Percentiles rank a stretch among this genome's conserved stretches.
phyloP scores from a whole-genome alignment of 1,140 invertebrate genomes.

The Plodia interpunctella region DNA sequence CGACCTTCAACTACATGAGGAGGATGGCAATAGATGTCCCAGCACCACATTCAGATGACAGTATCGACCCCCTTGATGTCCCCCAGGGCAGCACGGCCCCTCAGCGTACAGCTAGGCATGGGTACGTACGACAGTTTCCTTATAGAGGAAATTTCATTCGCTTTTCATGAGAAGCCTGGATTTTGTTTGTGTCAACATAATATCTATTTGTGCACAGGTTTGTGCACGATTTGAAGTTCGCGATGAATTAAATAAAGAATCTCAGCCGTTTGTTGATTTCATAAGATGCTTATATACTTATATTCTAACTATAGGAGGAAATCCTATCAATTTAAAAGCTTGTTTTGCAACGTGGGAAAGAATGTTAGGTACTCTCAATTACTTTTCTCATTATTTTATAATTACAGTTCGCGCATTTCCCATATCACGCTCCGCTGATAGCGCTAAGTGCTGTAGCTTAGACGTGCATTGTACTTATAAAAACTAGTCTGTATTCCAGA shows the following conservation, averaged over 20 bases:
- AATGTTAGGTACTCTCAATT: background rate
- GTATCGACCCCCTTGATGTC: conserved; percentile 76
- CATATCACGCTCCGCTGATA: conserved; percentile 20
- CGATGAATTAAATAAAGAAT: no score
- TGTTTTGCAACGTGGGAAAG: background rate
- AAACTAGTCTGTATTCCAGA: conserved; percentile 74
- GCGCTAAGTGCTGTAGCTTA: conserved; percentile 1
- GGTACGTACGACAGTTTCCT: conserved; percentile 71
- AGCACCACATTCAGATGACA: conserved; percentile 63
- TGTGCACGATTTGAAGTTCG: no score
- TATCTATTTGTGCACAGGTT: no score
- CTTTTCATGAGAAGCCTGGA: no score
- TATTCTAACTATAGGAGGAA: no score
- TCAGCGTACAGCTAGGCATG: conserved; percentile 85
- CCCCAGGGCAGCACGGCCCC: conserved; percentile 84
- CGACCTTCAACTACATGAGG: conserved; percentile 89
- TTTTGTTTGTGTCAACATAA: no score
- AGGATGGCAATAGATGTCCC: conserved; percentile 72
- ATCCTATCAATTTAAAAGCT: background rate
- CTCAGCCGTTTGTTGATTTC: no score
- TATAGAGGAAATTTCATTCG: no score
- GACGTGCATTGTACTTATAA: conserved; percentile 48
- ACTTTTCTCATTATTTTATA: background rate
- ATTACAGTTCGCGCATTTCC: conserved; percentile 18
- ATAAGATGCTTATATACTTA: no score